Percentiles rank a stretch among this genome's conserved stretches.
Evolutionary conservation across 2,113 vertebrate genomes (phyloP).

Genomic region (Brienomyrus brachyistius): DNA sequence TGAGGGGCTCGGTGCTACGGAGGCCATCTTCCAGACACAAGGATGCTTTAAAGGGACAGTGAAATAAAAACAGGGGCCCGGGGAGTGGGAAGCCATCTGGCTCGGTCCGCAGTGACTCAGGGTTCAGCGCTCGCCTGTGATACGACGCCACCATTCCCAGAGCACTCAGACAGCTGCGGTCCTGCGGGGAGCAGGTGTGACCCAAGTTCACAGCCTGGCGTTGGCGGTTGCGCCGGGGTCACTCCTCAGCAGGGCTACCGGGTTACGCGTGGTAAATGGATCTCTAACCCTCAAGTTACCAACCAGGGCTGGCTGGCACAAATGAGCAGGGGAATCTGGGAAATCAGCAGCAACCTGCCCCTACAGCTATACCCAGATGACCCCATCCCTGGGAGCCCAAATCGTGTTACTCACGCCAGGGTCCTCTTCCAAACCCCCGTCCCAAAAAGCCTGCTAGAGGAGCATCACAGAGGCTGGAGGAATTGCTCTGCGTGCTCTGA

Average conservation of each 20-base stretch:
- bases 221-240: background rate
- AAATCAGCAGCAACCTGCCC: background rate
- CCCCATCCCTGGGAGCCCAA: background rate
- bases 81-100: background rate
- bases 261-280: background rate
- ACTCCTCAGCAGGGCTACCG: background rate
- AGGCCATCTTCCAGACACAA: background rate
- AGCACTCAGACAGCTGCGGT: background rate
- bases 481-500: background rate
- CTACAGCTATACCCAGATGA: background rate
- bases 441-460: background rate
- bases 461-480: background rate
- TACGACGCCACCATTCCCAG: background rate
- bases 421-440: background rate
- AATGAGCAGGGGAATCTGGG: background rate
- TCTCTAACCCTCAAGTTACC: background rate
- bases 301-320: background rate
- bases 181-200: background rate
- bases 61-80: background rate
- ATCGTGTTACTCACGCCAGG: background rate
- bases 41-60: background rate
- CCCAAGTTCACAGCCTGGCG: background rate
- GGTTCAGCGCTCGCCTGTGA: background rate
- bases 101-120: background rate
- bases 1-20: background rate